Base-by-base conservation (phyloP, 2,888 invertebrate genomes). In the Agriotes lineatus region DNA sequence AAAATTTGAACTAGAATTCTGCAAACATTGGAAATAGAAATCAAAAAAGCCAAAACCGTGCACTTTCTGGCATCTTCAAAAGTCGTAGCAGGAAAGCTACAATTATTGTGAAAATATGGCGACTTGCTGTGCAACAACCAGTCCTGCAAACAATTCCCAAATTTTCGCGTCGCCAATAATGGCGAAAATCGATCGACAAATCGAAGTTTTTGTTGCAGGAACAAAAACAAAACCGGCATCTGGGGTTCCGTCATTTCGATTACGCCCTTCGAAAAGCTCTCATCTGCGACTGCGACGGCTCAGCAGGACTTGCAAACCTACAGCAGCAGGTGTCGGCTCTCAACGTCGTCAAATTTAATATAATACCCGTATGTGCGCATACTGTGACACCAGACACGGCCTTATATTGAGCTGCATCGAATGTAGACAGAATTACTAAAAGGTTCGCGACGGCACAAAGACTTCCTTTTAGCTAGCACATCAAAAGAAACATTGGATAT, bases 261-360 rank as follows among this genome's bases (percentile, higher is more conserved):
- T 63, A 39, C 48, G 35, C 30, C 44, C 63, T 63, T 63, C 63
- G 54, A 56, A 54, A 63, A 63, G 63, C 63, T 63, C 50, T 30
- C 54, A 35, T 56, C 50, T 63, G 44, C 30, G 44, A 33, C 16
- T 44, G 63, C 54, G 57, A 64, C 56, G 64, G 56, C 48, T 64
- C 64, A 64, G 64, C 56, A 64, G 57, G 64, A 57, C 57, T 45
- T 44, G 64, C 57, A 64, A 64, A 56, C 50, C 45, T 60, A 60
- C 37, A 65, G 50, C 68, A 72, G 73, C 72, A 75, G 73, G 73
- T 75, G 75, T 72, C 70, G 61, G 65, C 72, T 73, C 73, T 75
- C 73, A 73, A 70, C 73, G 73, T 63, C 72, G 70, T 72, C 72
- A 73, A 75, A 75, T 75, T 75, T 73, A 73, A 75, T 75, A 75